Base-by-base conservation (phyloP, 2,888 invertebrate species). In the Xanthia togata region DNA sequence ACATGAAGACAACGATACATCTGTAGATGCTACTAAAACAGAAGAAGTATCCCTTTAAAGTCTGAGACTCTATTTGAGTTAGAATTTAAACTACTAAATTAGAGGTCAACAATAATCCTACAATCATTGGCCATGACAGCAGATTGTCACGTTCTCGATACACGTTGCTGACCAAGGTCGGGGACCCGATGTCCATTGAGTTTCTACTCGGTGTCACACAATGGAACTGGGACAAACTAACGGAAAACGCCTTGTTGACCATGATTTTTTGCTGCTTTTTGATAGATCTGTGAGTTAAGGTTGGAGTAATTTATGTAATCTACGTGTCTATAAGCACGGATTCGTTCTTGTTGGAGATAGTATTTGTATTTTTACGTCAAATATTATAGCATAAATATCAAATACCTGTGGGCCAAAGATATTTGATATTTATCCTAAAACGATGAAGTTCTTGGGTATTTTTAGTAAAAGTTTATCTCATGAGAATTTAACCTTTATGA, bases 161-260 rank as follows among this genome's bases (percentile, higher is more conserved):
- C 65, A 20, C 62, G 62, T 9, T 6, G 38, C 12, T 9, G 11
- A 20, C 23, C 76, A 70, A 76, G 82, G 84, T 50, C 57, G n/a
- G 6, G 38, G 47, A 4, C 20, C 14, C 70, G 41, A 23, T 41
- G 63, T 20, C 71, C 73, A 76, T 69, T 87, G 72, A 73, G 79
- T 79, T 78, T 85, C 78, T 82, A 75, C 17, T 64, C 55, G 35
- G 26, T 31, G 60, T 26, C 26, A 38, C 47, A 70, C 76, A 87
- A 82, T 82, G 20, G 12, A 82, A 75, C 55, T 69, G 31, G 72
- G 47, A 70, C 84, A 8, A 67, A 35, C 38, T 50, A 62, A 55
- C 62, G 75, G 72, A 75, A 80, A 71, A 5, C 8, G 31, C 6
- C 60, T n/a, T 38, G 50, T 50, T 73, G 55, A 47, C 50, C 55